Percentiles rank a stretch among this genome's conserved stretches.
Conservation (phyloP, 2,797 vertebrate genomes). For the Eulemur rubriventer region DNA sequence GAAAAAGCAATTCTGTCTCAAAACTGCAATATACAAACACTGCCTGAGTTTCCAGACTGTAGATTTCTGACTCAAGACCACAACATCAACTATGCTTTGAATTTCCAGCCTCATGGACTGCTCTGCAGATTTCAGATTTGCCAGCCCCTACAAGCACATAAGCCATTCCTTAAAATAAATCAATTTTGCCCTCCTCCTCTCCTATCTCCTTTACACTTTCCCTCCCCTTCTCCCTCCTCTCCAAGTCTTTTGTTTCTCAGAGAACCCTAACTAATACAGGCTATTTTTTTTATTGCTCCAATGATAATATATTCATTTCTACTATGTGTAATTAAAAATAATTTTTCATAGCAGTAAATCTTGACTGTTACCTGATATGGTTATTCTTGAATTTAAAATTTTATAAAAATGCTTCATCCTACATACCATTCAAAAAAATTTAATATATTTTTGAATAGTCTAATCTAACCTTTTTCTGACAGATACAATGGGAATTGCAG, state of each 20-base stretch:
- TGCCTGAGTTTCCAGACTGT: neutral
- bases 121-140: neutral
- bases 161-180: neutral
- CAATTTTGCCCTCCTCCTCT: neutral
- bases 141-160: neutral
- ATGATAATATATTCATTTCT: slow-evolving; percentile 25
- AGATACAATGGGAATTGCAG: slow-evolving; percentile 21
- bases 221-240: neutral
- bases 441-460: neutral
- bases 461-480: neutral
- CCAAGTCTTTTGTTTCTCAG: neutral
- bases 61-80: neutral
- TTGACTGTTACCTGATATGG: neutral
- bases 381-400: slow-evolving; percentile 20
- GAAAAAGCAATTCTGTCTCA: slow-evolving; percentile 25
- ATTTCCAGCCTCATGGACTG: neutral
- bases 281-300: neutral
- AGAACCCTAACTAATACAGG: neutral
- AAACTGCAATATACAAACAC: neutral
- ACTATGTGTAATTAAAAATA: neutral
- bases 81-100: neutral
- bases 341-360: slow-evolving; percentile 8
- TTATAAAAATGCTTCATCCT: slow-evolving; percentile 26
- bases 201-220: neutral
- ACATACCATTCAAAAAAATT: neutral